Percentiles rank a stretch among this genome's conserved stretches.
Conservation (phyloP, 2,797 vertebrate species). For the Mormyrus hasselquistii region DNA sequence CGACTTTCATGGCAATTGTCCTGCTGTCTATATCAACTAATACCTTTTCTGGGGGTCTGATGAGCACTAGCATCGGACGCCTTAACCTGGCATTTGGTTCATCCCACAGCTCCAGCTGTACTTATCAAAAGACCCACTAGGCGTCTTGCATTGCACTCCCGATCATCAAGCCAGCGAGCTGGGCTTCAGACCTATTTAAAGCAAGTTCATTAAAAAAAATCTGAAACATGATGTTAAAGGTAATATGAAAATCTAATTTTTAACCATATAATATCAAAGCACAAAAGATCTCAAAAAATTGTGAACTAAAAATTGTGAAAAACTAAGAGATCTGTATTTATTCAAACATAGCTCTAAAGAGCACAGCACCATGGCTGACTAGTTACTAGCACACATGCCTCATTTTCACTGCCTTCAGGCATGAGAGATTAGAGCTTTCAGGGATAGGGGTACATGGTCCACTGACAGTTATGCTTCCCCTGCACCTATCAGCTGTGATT, state of each 20-base stretch:
- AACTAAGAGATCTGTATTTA: neutral
- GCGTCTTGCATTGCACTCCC: neutral
- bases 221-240: neutral
- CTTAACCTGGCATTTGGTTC: neutral
- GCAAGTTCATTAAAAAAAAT: neutral
- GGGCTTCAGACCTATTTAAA: neutral
- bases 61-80: neutral
- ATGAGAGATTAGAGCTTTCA: neutral
- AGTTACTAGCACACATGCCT: neutral
- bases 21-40: neutral
- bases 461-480: neutral
- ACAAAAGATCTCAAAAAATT: neutral
- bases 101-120: neutral
- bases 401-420: slow-evolving; percentile 7
- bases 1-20: neutral
- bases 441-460: neutral
- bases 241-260: neutral
- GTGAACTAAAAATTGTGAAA: neutral
- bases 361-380: neutral
- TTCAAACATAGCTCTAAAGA: neutral
- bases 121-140: neutral
- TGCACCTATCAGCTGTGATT: neutral
- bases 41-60: neutral
- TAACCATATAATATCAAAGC: neutral
- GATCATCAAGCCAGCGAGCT: neutral